Percentiles rank a stretch among this genome's conserved stretches.
Conservation (phyloP, 2,797 vertebrate genomes). For the Myotis myotis region DNA sequence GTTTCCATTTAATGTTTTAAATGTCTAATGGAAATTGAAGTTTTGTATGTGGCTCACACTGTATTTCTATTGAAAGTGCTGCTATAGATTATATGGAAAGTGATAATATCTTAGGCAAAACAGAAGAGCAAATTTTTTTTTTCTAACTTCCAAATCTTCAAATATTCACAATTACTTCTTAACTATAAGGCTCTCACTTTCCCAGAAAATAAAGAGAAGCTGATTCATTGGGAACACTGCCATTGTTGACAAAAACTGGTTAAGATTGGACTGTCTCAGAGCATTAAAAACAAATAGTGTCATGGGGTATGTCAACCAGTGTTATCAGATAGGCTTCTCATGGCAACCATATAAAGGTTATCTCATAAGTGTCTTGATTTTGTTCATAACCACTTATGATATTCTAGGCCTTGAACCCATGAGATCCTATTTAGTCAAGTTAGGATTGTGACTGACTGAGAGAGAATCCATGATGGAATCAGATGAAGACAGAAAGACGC, state of each 20-base stretch:
- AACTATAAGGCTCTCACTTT: not conserved
- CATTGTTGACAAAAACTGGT: not conserved
- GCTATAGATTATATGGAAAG: not conserved
- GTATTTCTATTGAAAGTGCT: not conserved
- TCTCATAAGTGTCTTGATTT: not conserved
- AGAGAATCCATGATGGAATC: not conserved
- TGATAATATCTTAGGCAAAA: not conserved
- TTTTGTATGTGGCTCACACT: not conserved
- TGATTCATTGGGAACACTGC: not conserved
- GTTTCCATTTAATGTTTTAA: not conserved
- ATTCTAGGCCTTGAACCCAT: not conserved
- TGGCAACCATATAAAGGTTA: not conserved
- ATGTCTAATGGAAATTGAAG: not conserved
- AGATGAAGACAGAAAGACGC: not conserved
- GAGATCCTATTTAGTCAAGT: not conserved
- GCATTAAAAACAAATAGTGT: not conserved
- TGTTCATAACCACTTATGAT: not conserved
- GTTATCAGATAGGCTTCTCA: not conserved
- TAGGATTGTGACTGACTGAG: not conserved
- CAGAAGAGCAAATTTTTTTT: not conserved
- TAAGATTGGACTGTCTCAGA: not conserved
- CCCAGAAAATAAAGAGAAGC: not conserved
- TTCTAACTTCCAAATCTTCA: not conserved
- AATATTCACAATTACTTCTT: not conserved
- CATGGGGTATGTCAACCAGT: not conserved